These are phyloP conservation scores for Amia ocellicauda DNA, from an alignment of 2,113 vertebrate species.

Conservation along the genomic window DNA sequence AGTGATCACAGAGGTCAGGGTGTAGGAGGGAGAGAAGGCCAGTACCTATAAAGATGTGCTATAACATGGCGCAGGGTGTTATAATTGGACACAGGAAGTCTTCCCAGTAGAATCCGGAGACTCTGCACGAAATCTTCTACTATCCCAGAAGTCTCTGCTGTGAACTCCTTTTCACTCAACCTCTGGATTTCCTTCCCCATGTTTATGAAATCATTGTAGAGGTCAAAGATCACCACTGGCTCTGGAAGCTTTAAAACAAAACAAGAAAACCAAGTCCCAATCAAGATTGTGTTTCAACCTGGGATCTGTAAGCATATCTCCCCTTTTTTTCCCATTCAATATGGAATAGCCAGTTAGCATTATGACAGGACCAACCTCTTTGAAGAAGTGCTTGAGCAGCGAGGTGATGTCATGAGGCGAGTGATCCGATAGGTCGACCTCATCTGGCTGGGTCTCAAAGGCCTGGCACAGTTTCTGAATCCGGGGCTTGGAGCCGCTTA, in stretches of 20 bases:
- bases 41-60: constrained; percentile 78
- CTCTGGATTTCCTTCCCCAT: constrained; percentile 74
- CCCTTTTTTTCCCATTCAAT: too few species aligned
- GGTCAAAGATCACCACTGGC: constrained; percentile 75
- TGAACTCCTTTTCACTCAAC: constrained; percentile 45
- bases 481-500: constrained; percentile 84
- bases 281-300: background rate
- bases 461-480: constrained; percentile 84
- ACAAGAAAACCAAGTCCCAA: background rate
- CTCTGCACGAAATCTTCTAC: constrained; percentile 39
- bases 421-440: constrained; percentile 82
- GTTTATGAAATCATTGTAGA: constrained; percentile 74
- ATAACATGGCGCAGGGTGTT: constrained; percentile 77
- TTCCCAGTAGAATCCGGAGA: constrained; percentile 68
- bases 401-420: constrained; percentile 87
- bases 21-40: background rate
- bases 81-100: constrained; percentile 75
- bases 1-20: too few species aligned
- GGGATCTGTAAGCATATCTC: too few species aligned
- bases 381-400: constrained; percentile 88
- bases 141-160: constrained; percentile 37
- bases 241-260: constrained; percentile 73
- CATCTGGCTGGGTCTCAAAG: constrained; percentile 75
- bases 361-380: constrained; percentile 75
- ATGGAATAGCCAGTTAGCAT: too few species aligned